Conservation (phyloP, 2,113 vertebrate genomes). For the cat (Felis catus) region F.catus_Fca126_mat1.0 CM031423.1:11845501-11846000, state of each 20-base stretch:
- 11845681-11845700: not conserved
- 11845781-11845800: not conserved
- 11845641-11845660: not conserved
- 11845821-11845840: not conserved
- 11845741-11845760: not conserved
- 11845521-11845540: no score
- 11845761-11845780: not conserved
- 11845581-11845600: not conserved
- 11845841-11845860: not conserved
- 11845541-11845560: no score
- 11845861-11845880: not conserved
- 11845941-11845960: not conserved
- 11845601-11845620: not conserved
- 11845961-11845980: not conserved
- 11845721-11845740: not conserved
- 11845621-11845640: not conserved
- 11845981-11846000: no score
- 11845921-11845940: not conserved
- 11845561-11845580: not conserved
- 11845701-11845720: not conserved
- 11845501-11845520: no score
- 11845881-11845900: not conserved
- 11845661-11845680: rapidly evolving
- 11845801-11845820: not conserved
- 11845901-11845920: not conserved